Percentiles rank a stretch among this genome's conserved stretches.
These are phyloP conservation scores for Synergus gifuensis DNA, from an alignment of 2,888 invertebrate species.

Conservation along the genomic window DNA sequence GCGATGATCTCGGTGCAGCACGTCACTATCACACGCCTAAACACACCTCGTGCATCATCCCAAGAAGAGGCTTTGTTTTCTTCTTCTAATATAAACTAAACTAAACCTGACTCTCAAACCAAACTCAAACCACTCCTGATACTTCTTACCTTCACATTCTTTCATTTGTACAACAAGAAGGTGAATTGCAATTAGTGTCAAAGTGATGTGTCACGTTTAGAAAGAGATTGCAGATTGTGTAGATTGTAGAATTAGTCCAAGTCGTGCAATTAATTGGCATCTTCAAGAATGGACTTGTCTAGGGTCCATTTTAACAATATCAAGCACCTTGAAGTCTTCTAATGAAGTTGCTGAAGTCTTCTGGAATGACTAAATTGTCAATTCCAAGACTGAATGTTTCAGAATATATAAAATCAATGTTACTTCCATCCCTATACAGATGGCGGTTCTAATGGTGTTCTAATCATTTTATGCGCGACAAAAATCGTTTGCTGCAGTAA, in stretches of 20 bases:
- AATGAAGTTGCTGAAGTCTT: no score
- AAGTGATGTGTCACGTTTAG: background rate
- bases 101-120: background rate
- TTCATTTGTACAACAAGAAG: background rate
- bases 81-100: constrained; percentile 51
- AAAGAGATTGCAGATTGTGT: background rate
- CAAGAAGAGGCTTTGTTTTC: constrained; percentile 71
- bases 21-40: constrained; percentile 76
- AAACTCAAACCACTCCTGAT: constrained; percentile 2
- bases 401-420: no score
- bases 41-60: constrained; percentile 77
- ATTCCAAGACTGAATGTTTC: no score
- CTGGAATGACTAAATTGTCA: no score
- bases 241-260: background rate
- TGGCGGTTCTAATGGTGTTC: no score
- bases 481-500: no score
- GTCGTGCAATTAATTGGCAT: background rate
- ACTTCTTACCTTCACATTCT: constrained; percentile 5
- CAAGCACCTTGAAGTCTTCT: no score
- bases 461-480: no score
- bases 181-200: constrained; percentile 3
- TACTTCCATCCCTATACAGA: no score
- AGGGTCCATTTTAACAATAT: no score
- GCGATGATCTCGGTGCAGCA: constrained; percentile 69
- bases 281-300: no score